phyloP scores from a whole-genome alignment of 2,113 vertebrate genomes.

The Parus major region DNA sequence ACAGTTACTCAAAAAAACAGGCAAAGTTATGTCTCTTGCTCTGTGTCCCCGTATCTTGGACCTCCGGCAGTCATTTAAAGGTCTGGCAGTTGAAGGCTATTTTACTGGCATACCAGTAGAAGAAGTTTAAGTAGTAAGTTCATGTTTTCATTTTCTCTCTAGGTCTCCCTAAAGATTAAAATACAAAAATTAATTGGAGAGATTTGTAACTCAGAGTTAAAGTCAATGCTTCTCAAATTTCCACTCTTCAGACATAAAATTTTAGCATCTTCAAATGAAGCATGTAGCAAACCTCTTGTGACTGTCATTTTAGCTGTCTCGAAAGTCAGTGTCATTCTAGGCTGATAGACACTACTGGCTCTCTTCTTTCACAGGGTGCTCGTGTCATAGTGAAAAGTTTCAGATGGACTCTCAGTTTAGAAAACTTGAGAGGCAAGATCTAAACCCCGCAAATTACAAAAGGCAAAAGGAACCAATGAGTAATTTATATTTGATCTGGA shows the following conservation, averaged over 20 bases:
- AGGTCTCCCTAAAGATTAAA: not conserved
- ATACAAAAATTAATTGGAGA: not conserved
- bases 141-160: not conserved
- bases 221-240: not conserved
- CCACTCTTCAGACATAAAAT: not conserved
- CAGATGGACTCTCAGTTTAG: not conserved
- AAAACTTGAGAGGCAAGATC: not conserved
- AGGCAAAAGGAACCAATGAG: not conserved
- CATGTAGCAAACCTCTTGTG: not conserved
- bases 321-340: not conserved
- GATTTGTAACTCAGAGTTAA: not conserved
- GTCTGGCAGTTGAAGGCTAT: not conserved
- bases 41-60: not conserved
- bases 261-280: not conserved
- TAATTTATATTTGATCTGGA: not conserved
- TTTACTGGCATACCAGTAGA: not conserved
- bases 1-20: not conserved
- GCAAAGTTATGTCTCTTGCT: not conserved
- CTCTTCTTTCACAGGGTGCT: not conserved
- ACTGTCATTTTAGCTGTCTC: not conserved
- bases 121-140: not conserved
- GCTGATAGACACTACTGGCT: not conserved
- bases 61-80: not conserved
- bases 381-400: not conserved
- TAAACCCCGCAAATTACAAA: not conserved